phyloP scores from a whole-genome alignment of 2,113 vertebrate species.

The Lepidothrix coronata region DNA sequence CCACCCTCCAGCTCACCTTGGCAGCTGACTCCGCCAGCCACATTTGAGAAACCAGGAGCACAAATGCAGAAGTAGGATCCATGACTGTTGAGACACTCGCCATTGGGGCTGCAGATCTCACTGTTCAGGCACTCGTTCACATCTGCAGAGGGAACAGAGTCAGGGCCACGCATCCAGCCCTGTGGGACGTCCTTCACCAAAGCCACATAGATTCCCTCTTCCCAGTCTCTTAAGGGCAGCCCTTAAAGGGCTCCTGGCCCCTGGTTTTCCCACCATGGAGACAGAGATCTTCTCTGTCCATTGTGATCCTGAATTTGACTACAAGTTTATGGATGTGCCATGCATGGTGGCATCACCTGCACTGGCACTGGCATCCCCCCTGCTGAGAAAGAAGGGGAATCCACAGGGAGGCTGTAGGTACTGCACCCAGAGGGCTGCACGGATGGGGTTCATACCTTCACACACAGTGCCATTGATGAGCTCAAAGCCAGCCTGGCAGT shows the following conservation, averaged over 20 bases:
- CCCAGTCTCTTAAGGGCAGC: not conserved
- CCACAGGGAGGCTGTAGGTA: not conserved
- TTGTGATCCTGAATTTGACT: not conserved
- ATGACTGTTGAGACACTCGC: slow-evolving; percentile 88
- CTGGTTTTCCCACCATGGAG: not conserved
- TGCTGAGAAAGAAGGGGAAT: not conserved
- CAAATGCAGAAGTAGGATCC: slow-evolving; percentile 93
- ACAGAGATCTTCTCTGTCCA: not conserved
- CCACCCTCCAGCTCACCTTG: slow-evolving; percentile 74
- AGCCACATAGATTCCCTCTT: not conserved
- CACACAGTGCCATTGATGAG: slow-evolving; percentile 65
- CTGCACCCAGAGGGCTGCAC: not conserved
- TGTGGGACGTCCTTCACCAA: not conserved
- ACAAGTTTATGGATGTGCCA: not conserved
- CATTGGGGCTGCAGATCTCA: slow-evolving; percentile 83
- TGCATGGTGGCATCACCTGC: not conserved
- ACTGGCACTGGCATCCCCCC: not conserved
- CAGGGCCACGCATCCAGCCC: not conserved
- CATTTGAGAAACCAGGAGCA: slow-evolving; percentile 75
- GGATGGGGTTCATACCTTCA: slow-evolving; percentile 50
- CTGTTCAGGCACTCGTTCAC: slow-evolving; percentile 87
- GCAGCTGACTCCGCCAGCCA: slow-evolving; percentile 71
- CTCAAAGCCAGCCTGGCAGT: slow-evolving; percentile 76
- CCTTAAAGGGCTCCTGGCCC: not conserved
- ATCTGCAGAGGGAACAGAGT: slow-evolving; percentile 73